Evolutionary conservation across 2,888 invertebrate species (phyloP), one percentile per base, ranked within the genome.

Genomic region (Oegoconia quadripuncta): DNA sequence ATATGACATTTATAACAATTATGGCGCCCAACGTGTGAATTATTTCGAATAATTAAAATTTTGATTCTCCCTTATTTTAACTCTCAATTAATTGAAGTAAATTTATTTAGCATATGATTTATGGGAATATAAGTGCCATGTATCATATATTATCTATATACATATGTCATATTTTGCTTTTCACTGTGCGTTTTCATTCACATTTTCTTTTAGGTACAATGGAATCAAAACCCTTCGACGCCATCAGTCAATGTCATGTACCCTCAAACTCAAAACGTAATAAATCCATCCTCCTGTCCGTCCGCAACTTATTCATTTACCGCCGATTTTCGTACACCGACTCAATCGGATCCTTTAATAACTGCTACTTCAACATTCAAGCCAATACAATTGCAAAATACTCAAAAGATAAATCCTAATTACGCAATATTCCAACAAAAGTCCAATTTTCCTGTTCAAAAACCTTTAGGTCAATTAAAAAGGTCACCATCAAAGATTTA

Each of bases 241-340:
- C 90, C 92, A 0, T 89, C 91, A 0, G 90, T 91, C 2, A 91
- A 91, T 73, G 90, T 90, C 15, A 88, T 91, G 16, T 92, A 90
- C 70, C 92, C 91, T 31, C 92, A 90, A 55, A 83, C 89, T 20
- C 88, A 88, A 45, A 90, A 89, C 53, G 79, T 93, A 25, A 80
- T 93, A 37, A 92, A 91, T 59, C 92, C 93, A 1, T 88, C 90
- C 15, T 74, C 89, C 34, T 93, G 93, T 62, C 89, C 91, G 0
- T 92, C 93, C 28, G 91, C 94, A 18, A 94, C 94, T 0, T 95
- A 95, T 61, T 94, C 94, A 29, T 94, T 95, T 73, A 95, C 95
- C 2, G 94, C 95, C 0, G 95, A 95, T 73, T 93, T 95, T 70
- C 81, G 95, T 23, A 83, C 93, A 0, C 91, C 92, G 0, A 83